These are phyloP conservation scores for Oceanodroma leucorhoa DNA, from an alignment of 2,797 vertebrate species.

Conservation along the genomic window DNA sequence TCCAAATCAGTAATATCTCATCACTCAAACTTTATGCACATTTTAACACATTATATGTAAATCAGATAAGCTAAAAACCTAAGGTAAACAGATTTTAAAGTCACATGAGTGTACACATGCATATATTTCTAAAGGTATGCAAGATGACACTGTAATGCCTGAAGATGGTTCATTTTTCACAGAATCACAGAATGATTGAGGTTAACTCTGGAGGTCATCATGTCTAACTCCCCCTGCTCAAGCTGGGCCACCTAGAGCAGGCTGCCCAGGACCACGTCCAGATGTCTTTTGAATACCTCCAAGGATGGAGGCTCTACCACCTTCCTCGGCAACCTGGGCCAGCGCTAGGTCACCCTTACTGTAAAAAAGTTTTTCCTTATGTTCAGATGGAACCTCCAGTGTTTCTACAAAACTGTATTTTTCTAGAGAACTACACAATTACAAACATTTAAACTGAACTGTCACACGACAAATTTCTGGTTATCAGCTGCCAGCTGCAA, in stretches of 20 bases:
- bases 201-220: conserved; percentile 23
- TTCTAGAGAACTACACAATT: conserved; percentile 26
- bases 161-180: conserved; percentile 31
- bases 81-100: conserved; percentile 16
- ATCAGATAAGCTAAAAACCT: conserved; percentile 26
- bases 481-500: conserved; percentile 41
- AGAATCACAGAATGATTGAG: conserved; percentile 32
- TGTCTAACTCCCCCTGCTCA: background rate
- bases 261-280: background rate
- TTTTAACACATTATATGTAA: conserved; percentile 7
- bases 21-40: background rate
- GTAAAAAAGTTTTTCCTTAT: background rate
- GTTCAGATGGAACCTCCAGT: conserved; percentile 20
- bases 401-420: conserved; percentile 9
- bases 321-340: background rate
- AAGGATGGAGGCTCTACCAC: background rate
- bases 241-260: background rate
- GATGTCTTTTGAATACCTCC: background rate
- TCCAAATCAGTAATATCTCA: background rate
- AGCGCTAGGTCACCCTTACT: background rate
- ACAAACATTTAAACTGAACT: conserved; percentile 5
- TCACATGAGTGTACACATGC: conserved; percentile 20
- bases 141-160: conserved; percentile 23
- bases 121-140: conserved; percentile 43
- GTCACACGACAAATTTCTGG: conserved; percentile 40